These are phyloP conservation scores for Eremobia ochroleuca DNA, from an alignment of 2,888 invertebrate species.

Conservation along the genomic window DNA sequence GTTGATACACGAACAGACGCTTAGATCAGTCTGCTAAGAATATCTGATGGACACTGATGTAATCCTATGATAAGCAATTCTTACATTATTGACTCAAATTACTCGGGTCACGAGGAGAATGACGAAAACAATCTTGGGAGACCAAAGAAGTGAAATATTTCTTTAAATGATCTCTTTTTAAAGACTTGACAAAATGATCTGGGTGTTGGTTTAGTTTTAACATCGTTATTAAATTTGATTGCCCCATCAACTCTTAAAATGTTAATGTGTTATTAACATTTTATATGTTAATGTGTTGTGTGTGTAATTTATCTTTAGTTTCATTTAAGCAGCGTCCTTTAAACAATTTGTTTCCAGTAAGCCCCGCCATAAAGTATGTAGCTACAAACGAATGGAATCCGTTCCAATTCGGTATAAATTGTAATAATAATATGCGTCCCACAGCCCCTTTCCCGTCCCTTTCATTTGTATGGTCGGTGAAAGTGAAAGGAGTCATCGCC, in stretches of 20 bases:
- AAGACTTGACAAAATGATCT: not conserved
- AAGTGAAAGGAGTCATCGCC: constrained; percentile 57
- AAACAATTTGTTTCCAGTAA: not conserved
- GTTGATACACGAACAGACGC: constrained; percentile 37
- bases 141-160: not conserved
- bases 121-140: not conserved
- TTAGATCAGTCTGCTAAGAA: constrained; percentile 65
- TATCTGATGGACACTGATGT: constrained; percentile 69
- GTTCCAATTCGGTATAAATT: constrained; percentile 17
- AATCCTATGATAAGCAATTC: constrained; percentile 58
- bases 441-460: constrained; percentile 19
- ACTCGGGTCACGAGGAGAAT: not conserved
- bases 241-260: too few relatives aligned
- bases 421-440: constrained; percentile 9
- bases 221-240: not conserved
- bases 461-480: constrained; percentile 33
- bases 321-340: not conserved
- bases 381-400: constrained; percentile 7
- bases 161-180: not conserved
- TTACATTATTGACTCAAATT: constrained; percentile 31
- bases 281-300: too few relatives aligned
- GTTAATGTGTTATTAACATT: too few relatives aligned
- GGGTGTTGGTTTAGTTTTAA: not conserved
- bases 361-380: not conserved
- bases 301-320: not conserved